A percentile compares a stretch with the other conserved stretches of the same genome.
Evolutionary conservation across 2,797 vertebrate genomes (phyloP).

Genomic region (Takifugu ocellatus): DNA sequence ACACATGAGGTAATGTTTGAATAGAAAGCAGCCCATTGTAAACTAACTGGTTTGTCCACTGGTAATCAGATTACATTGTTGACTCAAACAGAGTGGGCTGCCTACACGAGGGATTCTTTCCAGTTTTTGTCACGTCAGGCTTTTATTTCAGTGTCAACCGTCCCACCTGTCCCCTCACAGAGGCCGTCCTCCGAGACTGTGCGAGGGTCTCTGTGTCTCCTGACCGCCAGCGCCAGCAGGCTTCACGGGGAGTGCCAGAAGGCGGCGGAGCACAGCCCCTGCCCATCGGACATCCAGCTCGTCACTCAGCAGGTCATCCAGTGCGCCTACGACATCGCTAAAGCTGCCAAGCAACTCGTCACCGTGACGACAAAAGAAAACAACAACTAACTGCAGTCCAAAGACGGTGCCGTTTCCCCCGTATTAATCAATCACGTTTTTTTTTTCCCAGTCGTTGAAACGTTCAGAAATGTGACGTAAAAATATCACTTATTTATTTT

Average conservation of each 20-base stretch:
- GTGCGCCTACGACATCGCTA: constrained; percentile 99
- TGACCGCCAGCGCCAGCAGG: constrained; percentile 92
- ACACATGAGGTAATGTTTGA: constrained; percentile 27
- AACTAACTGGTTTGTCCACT: constrained; percentile 12
- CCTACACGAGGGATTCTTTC: constrained; percentile 23
- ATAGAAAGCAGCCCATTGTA: constrained; percentile 32
- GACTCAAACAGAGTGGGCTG: constrained; percentile 10
- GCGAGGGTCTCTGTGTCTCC: constrained; percentile 85
- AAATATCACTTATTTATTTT: constrained; percentile 35
- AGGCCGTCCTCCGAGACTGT: constrained; percentile 90
- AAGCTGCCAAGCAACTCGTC: constrained; percentile 97
- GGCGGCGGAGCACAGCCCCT: constrained; percentile 76
- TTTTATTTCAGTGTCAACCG: neutral
- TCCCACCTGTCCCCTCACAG: constrained; percentile 60
- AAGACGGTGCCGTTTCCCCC: constrained; percentile 65
- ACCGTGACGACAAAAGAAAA: constrained; percentile 99
- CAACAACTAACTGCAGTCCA: constrained; percentile 72
- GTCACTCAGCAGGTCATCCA: constrained; percentile 99
- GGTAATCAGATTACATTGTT: constrained; percentile 25
- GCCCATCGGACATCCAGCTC: constrained; percentile 86
- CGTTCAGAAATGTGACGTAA: constrained; percentile 6
- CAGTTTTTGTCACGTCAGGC: constrained; percentile 14
- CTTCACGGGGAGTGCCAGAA: constrained; percentile 93
- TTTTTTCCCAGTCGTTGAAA: constrained; percentile 28
- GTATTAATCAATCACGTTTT: constrained; percentile 59